A percentile compares a stretch with the other conserved stretches of the same genome.
phyloP scores from a whole-genome alignment of 2,888 invertebrate genomes.

The Scaptomyza polygonia region DNA sequence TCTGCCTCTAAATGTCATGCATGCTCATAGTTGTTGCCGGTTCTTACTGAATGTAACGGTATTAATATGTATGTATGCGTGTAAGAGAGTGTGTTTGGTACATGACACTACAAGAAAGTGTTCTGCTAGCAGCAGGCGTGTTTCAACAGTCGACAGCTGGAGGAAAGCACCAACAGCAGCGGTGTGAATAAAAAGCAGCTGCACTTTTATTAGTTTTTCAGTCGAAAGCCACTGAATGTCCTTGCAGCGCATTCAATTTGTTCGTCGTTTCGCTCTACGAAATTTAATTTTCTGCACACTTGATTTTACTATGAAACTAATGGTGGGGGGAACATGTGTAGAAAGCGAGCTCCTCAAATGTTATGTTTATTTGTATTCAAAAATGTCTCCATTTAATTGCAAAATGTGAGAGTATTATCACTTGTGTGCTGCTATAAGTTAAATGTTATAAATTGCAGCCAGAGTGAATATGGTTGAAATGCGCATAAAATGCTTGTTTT shows the following conservation, averaged over 20 bases:
- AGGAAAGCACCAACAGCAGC: constrained; percentile 7
- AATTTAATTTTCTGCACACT: constrained; percentile 74
- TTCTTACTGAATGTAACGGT: constrained; percentile 6
- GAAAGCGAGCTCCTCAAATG: constrained; percentile 23
- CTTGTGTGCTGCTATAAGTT: constrained; percentile 15
- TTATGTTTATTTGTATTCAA: constrained; percentile 67
- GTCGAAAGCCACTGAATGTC: constrained; percentile 58
- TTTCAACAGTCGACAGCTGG: constrained; percentile 13
- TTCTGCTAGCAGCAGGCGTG: constrained; percentile 12
- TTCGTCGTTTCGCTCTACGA: constrained; percentile 17
- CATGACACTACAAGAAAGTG: constrained; percentile 49
- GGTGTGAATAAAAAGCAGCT: neutral
- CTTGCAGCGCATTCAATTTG: constrained; percentile 53
- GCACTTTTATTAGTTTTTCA: constrained; percentile 68
- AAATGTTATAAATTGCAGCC: constrained; percentile 58
- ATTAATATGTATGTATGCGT: constrained; percentile 2
- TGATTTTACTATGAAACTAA: constrained; percentile 56
- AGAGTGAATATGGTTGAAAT: constrained; percentile 28
- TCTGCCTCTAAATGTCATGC: constrained; percentile 60
- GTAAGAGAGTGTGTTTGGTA: constrained; percentile 19
- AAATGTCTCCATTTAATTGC: constrained; percentile 72
- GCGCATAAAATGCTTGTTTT: constrained; percentile 49
- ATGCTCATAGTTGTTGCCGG: constrained; percentile 17
- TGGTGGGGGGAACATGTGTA: neutral
- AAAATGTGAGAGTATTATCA: constrained; percentile 38